Base-by-base conservation (phyloP, 2,888 invertebrate genomes). In the Hylaea fasciaria region DNA sequence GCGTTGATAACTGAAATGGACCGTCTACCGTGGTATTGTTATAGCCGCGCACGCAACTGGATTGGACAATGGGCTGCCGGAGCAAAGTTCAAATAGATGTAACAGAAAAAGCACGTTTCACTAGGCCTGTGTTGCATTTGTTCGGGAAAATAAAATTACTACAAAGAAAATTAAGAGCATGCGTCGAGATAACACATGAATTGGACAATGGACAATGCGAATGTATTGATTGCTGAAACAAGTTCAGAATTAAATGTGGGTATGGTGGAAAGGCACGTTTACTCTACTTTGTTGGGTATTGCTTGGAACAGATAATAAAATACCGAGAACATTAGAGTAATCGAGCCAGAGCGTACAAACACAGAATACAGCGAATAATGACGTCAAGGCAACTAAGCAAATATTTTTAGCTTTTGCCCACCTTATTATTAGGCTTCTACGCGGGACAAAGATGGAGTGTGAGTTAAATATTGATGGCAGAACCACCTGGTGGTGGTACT, bases 1-100 rank as follows among this genome's bases (percentile, higher is more conserved):
- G 72, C 73, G 57, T 70, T 80, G 89, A 89, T 89, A 86, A 56
- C 72, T 57, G 57, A 81, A 88, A 89, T 90, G n/a, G n/a, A 90
- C 83, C 74, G 82, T 62, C 56, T 56, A 43, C 44, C 43, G 76
- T 73, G 77, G 79, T 87, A 88, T 87, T 83, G 84, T 83, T 82
- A 80, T 75, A 85, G 83, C 86, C 78, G 83, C 81, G 82, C 80
- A 81, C 81, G 81, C 82, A 76, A 77, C 71, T 68, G 70, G 28
- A 51, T 72, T 70, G 66, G 69, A 68, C 72, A 69, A 67, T 67
- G 46, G 65, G 45, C 57, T 41, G 55, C 48, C 57, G 57, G 62
- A 66, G 55, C 66, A 68, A 58, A 66, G 69, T 65, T 68, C 64
- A 62, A 48, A 56, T 39, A 29, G 56, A 43, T 51, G 43, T 16